Percentiles rank a stretch among this genome's conserved stretches.
Conservation (phyloP, 2,113 vertebrate species). For the Engystomops pustulosus region DNA sequence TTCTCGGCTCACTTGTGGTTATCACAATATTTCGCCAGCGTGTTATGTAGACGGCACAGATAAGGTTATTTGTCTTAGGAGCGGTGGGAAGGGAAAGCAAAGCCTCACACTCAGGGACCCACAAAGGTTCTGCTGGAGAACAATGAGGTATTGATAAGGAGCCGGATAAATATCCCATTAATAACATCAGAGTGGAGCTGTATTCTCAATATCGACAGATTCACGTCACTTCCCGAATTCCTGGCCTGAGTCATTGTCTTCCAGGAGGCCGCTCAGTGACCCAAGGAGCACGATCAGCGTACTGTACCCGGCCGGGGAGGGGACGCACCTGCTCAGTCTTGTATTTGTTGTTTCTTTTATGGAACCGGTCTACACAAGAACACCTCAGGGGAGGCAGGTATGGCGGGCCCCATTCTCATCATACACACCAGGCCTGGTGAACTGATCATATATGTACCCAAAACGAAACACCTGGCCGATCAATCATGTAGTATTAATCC, state of each 20-base stretch:
- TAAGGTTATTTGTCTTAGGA: conserved; percentile 57
- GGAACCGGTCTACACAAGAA: too few relatives aligned
- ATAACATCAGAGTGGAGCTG: too few relatives aligned
- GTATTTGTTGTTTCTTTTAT: background rate
- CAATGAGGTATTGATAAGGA: background rate
- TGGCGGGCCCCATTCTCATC: too few relatives aligned
- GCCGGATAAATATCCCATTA: background rate
- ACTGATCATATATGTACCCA: too few relatives aligned
- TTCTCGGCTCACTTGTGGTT: background rate
- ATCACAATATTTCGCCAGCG: background rate
- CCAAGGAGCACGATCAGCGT: background rate
- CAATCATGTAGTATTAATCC: too few relatives aligned
- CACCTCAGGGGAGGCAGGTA: too few relatives aligned
- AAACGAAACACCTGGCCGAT: too few relatives aligned
- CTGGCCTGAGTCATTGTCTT: background rate
- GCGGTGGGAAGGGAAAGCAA: conserved; percentile 60
- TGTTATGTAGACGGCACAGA: background rate
- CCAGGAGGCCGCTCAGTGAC: too few relatives aligned
- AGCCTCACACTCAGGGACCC: background rate
- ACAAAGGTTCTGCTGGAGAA: background rate
- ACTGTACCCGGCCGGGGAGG: background rate
- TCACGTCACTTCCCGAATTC: background rate
- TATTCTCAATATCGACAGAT: background rate
- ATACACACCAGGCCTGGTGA: too few relatives aligned
- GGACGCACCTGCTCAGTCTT: background rate